A percentile compares a stretch with the other conserved stretches of the same genome.
Evolutionary conservation across 1,140 invertebrate species (phyloP).

Genomic region (Bathynomus jamesi): DNA sequence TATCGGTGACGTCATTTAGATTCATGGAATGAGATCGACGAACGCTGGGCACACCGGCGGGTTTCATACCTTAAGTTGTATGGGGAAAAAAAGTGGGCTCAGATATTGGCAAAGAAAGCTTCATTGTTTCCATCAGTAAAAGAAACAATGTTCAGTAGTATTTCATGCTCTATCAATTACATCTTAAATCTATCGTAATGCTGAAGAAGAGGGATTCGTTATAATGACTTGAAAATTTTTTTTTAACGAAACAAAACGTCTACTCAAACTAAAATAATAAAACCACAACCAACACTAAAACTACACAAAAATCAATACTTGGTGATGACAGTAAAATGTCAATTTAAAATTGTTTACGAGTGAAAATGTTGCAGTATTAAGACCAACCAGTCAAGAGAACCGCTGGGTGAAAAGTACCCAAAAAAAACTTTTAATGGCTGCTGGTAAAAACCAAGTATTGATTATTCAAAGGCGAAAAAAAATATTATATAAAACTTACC

Average conservation of each 20-base stretch:
- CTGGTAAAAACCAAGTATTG: not conserved
- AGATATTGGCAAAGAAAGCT: too few species aligned
- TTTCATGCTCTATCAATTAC: too few species aligned
- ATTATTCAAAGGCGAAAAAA: not conserved
- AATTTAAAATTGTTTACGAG: not conserved
- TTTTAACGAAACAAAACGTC: too few species aligned
- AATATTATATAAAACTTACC: not conserved
- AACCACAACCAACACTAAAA: too few species aligned
- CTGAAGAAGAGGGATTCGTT: too few species aligned
- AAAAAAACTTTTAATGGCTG: not conserved
- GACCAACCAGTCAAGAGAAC: not conserved
- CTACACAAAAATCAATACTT: not conserved
- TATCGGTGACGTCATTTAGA: slow-evolving; percentile 30
- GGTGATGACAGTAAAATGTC: not conserved
- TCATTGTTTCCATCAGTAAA: too few species aligned
- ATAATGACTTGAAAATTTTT: too few species aligned
- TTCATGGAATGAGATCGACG: slow-evolving; percentile 35
- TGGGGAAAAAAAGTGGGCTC: not conserved
- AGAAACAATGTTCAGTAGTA: too few species aligned
- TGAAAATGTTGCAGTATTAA: not conserved
- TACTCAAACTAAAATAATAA: too few species aligned
- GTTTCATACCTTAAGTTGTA: slow-evolving; percentile 20
- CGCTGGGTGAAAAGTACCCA: not conserved
- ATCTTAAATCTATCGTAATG: too few species aligned
- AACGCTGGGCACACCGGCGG: slow-evolving; percentile 32